Base-by-base conservation (phyloP, 1,140 invertebrate species). In the Ctenoplectra terminalis region DNA sequence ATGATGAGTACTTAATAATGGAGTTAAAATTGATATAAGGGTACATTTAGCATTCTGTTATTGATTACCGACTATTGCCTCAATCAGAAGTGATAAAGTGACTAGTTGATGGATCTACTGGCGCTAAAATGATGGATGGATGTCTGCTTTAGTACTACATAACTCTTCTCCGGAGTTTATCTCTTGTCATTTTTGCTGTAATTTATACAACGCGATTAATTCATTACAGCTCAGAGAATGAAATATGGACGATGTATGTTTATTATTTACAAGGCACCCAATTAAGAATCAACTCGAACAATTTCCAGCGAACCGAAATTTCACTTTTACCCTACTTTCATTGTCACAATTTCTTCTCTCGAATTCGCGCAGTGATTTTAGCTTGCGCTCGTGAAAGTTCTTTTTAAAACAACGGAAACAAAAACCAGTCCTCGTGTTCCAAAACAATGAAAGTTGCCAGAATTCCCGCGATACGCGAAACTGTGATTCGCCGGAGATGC, bases 321-420 rank as follows among this genome's bases (percentile, higher is more conserved):
- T 69, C 66, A 69, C 46, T 50, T 69, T 50, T 50, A 69, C 20
- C 66, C 66, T 69, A 69, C 66, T 69, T 69, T 69, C 66, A 5
- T 69, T 50, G 46, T 50, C 29, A 20, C 11, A 0, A 20, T 61
- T 3, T 11, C 34, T 6, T 31, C 66, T 13, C 29, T 15, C 20
- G 29, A 50, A 50, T 50, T 50, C 66, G 5, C 29, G 13, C 2
- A 4, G 29, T 34, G 46, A 50, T 50, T 69, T 15, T 34, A 50
- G 46, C 46, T 31, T 15, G 64, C 20, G 17, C 8, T 29, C 26
- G 64, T 67, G 66, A 69, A 50, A 69, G 43, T 50, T 11, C 29
- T 3, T 34, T n/a, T 29, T 5, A 2, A 9, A 3, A 6, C 13
- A 23, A 50, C 6, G 34, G 29, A 34, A 8, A 17, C 46, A 15